Conservation (phyloP, 1,140 invertebrate genomes). For the Bradynema listronoti region DNA sequence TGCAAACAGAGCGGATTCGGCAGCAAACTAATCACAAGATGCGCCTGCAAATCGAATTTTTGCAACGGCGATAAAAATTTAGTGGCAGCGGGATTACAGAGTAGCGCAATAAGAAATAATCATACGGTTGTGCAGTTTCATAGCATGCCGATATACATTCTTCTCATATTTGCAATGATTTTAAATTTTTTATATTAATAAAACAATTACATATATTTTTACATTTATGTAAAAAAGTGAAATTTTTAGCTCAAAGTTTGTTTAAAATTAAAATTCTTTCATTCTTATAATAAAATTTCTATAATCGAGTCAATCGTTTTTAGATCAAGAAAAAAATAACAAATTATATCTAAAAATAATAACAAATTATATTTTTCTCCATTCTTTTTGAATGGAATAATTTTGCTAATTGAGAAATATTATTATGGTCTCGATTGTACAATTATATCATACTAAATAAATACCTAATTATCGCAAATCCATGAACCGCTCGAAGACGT, state of each 20-base stretch:
- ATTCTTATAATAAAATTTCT: background rate
- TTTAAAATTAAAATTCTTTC: background rate
- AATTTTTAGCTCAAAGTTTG: background rate
- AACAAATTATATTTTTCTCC: no score
- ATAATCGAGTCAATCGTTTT: background rate
- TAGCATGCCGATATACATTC: no score
- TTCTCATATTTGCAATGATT: no score
- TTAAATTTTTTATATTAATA: no score
- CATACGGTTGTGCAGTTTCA: background rate
- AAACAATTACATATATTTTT: background rate
- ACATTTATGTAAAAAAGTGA: background rate
- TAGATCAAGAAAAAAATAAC: background rate
- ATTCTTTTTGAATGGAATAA: no score
- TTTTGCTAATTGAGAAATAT: no score
- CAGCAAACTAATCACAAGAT: constrained; percentile 47
- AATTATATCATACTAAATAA: no score
- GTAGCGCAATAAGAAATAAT: background rate
- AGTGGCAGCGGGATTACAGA: constrained; percentile 26
- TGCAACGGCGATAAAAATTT: constrained; percentile 41
- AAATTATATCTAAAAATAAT: background rate
- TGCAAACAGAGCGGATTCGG: constrained; percentile 53
- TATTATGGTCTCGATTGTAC: no score
- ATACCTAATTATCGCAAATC: constrained; percentile 28
- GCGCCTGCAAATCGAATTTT: constrained; percentile 47
- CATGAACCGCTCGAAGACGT: constrained; percentile 18